Conservation (phyloP, 2,113 vertebrate species). For the Heterotis niloticus region DNA sequence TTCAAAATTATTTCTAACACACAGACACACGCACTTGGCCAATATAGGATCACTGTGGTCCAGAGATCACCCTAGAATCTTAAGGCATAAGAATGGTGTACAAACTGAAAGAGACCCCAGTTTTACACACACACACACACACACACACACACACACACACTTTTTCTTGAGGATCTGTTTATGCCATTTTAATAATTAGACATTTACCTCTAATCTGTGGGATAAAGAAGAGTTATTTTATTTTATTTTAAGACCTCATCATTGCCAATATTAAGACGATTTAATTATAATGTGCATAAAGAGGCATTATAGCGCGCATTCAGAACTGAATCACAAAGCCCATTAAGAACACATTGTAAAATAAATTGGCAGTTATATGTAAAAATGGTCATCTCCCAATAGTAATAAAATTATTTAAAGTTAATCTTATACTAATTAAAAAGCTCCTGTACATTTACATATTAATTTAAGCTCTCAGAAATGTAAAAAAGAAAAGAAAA, state of each 20-base stretch:
- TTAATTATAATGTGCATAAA: not conserved
- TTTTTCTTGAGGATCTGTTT: no score
- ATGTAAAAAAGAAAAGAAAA: conserved; percentile 36
- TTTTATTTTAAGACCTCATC: not conserved
- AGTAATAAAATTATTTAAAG: conserved; percentile 34
- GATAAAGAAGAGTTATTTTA: not conserved
- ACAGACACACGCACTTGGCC: no score
- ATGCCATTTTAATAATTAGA: no score
- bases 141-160: no score
- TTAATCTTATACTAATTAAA: conserved; percentile 51
- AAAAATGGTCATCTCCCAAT: conserved; percentile 34
- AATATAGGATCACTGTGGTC: no score
- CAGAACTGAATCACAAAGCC: conserved; percentile 18
- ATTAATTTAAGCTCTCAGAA: conserved; percentile 46
- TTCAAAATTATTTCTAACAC: no score
- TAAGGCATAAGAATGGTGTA: no score
- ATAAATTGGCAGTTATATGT: conserved; percentile 12
- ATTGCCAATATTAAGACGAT: not conserved
- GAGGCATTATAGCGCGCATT: not conserved
- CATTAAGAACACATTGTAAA: conserved; percentile 27
- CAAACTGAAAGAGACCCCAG: no score
- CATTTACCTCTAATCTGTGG: not conserved
- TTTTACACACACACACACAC: no score
- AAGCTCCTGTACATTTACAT: conserved; percentile 54
- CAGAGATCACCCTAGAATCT: no score